Evolutionary conservation across 2,113 vertebrate species (phyloP), one percentile per base, ranked within the genome.

Genomic region (Elachura formosa): DNA sequence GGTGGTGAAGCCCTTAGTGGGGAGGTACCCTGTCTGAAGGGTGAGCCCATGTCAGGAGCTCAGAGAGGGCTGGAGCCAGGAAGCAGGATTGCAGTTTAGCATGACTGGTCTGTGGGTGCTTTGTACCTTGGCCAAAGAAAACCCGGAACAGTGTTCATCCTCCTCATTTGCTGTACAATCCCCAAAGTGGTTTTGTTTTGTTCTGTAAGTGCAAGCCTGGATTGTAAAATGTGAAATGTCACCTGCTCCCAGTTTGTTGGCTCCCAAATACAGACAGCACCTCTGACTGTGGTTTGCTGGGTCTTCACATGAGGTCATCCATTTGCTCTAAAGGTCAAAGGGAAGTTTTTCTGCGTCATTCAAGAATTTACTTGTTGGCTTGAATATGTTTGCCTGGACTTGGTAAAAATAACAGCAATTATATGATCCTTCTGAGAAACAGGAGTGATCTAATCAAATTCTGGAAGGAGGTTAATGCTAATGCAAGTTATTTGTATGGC

Each of bases 401-500:
- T 74, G 84, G 92, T 96, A 84, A 93, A 94, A 95, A 67, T 67
- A 93, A 43, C 52, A 94, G 94, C 69, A 91, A 97, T 97, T 89
- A 97, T 51, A 51, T 73, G 25, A 93, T 93, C 46, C 79, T 96
- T 92, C 45, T 76, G 88, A 97, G 93, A 95, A 97, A 89, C 61
- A 66, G 46, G 82, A 97, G 84, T 63, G 55, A 96, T 96, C 77
- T 94, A 71, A 97, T 76, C 92, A 90, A 85, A 88, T 81, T 94
- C 84, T 84, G 93, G 91, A 78, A 82, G 92, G 89, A 89, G 95
- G 71, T 71, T 91, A 64, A 95, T 95, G 93, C 93, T 98, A 96
- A 96, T 97, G 80, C 91, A 68, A 61, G 61, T 97, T 97, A 97
- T 97, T 97, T 97, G 92, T 97, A 92, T 95, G 95, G 96, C 94